Evolutionary conservation across 2,113 vertebrate genomes (phyloP), one percentile per base, ranked within the genome.

Genomic region (Brachyistius frenatus): DNA sequence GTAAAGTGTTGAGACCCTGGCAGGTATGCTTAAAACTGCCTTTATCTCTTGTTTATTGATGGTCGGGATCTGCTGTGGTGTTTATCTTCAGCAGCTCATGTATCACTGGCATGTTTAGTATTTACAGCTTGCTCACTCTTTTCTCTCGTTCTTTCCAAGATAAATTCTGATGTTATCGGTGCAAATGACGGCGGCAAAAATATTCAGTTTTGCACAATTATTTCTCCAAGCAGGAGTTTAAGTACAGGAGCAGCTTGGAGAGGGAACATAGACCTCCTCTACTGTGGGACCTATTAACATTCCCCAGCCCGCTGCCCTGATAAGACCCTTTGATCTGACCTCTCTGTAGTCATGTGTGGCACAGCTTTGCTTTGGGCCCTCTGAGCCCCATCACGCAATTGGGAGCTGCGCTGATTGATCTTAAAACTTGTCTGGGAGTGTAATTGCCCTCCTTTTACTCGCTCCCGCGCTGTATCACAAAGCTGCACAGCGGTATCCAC

Each of bases 241-340:
- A 75, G 66, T 36, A 7, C 46, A 62, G 81, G 13, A 52, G 61
- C 65, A 70, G 74, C 64, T 72, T 67, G 6, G 39, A 36, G 55
- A 37, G 56, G 58, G 80, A 36, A 31, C 46, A 47, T 36, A 30
- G 44, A 71, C 47, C 76, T 70, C 36, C 77, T 77, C 74, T 58
- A 47, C 55, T 31, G 39, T 67, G 85, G 85, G 86, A 85, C 56
- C 72, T 68, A 87, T 90, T 88, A 91, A 87, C 83, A 87, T 90
- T 90, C 88, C 67, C 80, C 1, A 54, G 60, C 66, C 72, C 39
- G 7, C 66, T 75, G 75, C 86, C 68, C 30, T 13, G 53, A 70
- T 70, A 52, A 61, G 73, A 37, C 69, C 60, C 86, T 88, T 92
- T 93, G 90, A 90, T 89, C 88, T 67, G 67, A 54, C 71, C 76